phyloP scores from a whole-genome alignment of 2,888 invertebrate species.

The Agrochola litura region DNA sequence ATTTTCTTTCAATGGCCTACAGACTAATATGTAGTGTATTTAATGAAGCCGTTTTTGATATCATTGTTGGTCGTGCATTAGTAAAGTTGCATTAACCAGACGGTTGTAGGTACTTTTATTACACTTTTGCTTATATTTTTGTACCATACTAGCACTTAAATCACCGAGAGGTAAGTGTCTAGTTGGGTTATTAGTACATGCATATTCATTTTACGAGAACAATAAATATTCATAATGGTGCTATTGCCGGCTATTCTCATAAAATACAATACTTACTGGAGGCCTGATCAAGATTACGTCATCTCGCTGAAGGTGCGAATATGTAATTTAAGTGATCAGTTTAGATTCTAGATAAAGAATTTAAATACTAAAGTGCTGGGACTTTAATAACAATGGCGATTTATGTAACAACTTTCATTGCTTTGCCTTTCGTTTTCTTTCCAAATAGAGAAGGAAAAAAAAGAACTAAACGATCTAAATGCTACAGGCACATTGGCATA shows the following conservation, averaged over 20 bases:
- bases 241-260: conserved; percentile 39
- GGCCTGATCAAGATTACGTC: conserved; percentile 46
- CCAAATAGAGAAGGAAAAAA: not conserved
- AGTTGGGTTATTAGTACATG: not conserved
- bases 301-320: conserved; percentile 42
- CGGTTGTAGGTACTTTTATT: conserved; percentile 8
- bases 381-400: conserved; percentile 39
- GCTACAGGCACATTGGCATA: not conserved
- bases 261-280: conserved; percentile 42
- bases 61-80: not conserved
- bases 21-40: not conserved
- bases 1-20: too few species aligned
- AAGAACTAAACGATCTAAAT: not conserved
- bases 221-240: conserved; percentile 51
- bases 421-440: conserved; percentile 27
- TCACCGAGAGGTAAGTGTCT: conserved; percentile 7
- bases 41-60: not conserved
- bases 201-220: conserved; percentile 37
- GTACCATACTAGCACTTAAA: not conserved
- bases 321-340: conserved; percentile 46
- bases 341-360: conserved; percentile 52
- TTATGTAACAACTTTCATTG: conserved; percentile 36
- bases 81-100: conserved; percentile 5
- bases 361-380: conserved; percentile 44
- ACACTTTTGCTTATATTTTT: conserved; percentile 1